Evolutionary conservation across 2,113 vertebrate genomes (phyloP), one percentile per base, ranked within the genome.

Genomic region (Calypte anna): DNA sequence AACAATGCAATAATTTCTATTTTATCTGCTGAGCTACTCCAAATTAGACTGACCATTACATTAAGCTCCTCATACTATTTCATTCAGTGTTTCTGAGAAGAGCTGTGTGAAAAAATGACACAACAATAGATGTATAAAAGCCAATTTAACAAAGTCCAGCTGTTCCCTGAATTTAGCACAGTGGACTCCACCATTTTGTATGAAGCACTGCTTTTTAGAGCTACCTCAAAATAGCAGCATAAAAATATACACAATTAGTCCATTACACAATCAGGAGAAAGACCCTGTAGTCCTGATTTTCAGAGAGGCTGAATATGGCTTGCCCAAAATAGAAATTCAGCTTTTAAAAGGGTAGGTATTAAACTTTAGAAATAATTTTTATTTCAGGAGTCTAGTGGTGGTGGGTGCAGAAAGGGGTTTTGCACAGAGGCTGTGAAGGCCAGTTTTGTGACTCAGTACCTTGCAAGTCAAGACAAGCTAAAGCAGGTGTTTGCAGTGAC

Each of bases 61-160:
- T 55, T 66, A 76, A 62, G 28, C 22, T 63, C 57, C 30, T 91
- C 36, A 31, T 57, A n/a, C 25, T 40, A 63, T 90, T 72, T 95
- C 59, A 80, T 82, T 93, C 53, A 57, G 55, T 2, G 1, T 74
- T 96, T 97, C 90, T 96, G 72, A 86, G 90, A 91, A 92, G 63
- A 88, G 31, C 63, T 80, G 82, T 4, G 30, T 84, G 77, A 75
- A 77, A 96, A 93, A 95, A 93, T 33, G 61, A 33, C 61, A 78
- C 28, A 91, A 95, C 83, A 95, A 91, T 95, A 81, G 91, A 36
- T 36, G 17, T 55, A 63, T 70, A 94, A 92, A 94, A 91, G 22
- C 50, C 70, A 88, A 28, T 86, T 93, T 88, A 95, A 96, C 91
- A 90, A 88, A 94, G 91, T 90, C 85, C 95, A 96, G 61, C 72